phyloP scores from a whole-genome alignment of 2,888 invertebrate genomes.

The Rhingia rostrata region DNA sequence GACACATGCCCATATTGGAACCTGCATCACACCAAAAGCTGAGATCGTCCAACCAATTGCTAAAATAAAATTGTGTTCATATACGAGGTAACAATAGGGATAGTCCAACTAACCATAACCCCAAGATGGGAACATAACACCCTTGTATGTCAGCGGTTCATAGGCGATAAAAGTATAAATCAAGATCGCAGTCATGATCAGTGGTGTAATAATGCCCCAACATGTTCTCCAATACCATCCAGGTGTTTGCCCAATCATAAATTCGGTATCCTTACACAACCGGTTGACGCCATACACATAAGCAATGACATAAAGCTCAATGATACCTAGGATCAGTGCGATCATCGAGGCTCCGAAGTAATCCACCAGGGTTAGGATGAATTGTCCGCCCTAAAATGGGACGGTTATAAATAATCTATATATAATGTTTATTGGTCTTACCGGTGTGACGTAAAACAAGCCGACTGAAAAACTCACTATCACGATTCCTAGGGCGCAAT shows the following conservation, averaged over 20 bases:
- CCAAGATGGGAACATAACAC: conserved; percentile 85
- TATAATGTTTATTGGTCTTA: conserved; percentile 79
- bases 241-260: conserved; percentile 89
- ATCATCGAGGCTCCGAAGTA: conserved; percentile 90
- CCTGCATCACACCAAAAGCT: conserved; percentile 84
- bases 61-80: conserved; percentile 42
- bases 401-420: too few species aligned
- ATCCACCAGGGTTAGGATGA: conserved; percentile 88
- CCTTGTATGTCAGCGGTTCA: conserved; percentile 86
- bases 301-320: conserved; percentile 87
- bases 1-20: conserved; percentile 82
- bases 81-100: neutral
- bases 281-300: conserved; percentile 90
- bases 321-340: conserved; percentile 86
- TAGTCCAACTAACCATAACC: conserved; percentile 84
- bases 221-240: conserved; percentile 91
- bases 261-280: conserved; percentile 89
- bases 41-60: conserved; percentile 84
- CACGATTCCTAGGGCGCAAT: conserved; percentile 84
- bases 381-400: conserved; percentile 87
- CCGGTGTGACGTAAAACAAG: conserved; percentile 87
- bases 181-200: conserved; percentile 88
- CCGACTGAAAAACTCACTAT: conserved; percentile 85
- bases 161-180: conserved; percentile 87
- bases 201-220: conserved; percentile 90